Conservation (phyloP, 1,140 invertebrate genomes). For the Drosophila sp. region DNA sequence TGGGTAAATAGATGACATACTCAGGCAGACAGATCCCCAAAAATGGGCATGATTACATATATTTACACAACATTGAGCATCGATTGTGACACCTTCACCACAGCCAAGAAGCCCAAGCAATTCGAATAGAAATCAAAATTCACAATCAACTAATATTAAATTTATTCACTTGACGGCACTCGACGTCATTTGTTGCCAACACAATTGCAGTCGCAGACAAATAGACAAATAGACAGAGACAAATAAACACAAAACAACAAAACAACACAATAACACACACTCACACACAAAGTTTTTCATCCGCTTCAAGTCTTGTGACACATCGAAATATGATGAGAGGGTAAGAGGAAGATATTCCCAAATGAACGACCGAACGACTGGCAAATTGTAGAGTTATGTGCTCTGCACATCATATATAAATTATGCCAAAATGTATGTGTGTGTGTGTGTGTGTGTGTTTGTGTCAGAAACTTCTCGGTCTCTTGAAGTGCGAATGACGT, state of each 20-base stretch:
- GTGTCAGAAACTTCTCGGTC: slow-evolving; percentile 20
- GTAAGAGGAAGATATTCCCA: slow-evolving; percentile 27
- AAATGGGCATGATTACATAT: slow-evolving; percentile 12
- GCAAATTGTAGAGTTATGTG: slow-evolving; percentile 52
- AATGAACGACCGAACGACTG: slow-evolving; percentile 50
- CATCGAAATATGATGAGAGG: slow-evolving; percentile 11
- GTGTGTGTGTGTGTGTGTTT: slow-evolving; percentile 18
- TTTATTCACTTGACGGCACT: slow-evolving; percentile 35
- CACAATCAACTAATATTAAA: slow-evolving; percentile 22
- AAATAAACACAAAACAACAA: slow-evolving; percentile 20
- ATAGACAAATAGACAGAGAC: neutral
- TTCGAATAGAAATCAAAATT: slow-evolving; percentile 11
- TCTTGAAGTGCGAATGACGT: slow-evolving; percentile 39
- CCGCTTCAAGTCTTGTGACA: slow-evolving; percentile 32
- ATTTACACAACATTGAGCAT: slow-evolving; percentile 12
- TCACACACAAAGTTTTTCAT: slow-evolving; percentile 16
- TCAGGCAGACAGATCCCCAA: neutral
- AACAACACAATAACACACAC: slow-evolving; percentile 9
- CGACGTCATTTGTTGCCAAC: slow-evolving; percentile 18
- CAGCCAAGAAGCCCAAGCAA: neutral
- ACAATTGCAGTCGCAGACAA: slow-evolving; percentile 16
- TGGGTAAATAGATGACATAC: neutral
- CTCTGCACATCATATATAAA: slow-evolving; percentile 45
- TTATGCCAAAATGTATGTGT: slow-evolving; percentile 41
- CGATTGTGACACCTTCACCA: slow-evolving; percentile 27